These are phyloP conservation scores for Magallana angulata DNA, from an alignment of 1,140 invertebrate genomes.

Conservation along the genomic window DNA sequence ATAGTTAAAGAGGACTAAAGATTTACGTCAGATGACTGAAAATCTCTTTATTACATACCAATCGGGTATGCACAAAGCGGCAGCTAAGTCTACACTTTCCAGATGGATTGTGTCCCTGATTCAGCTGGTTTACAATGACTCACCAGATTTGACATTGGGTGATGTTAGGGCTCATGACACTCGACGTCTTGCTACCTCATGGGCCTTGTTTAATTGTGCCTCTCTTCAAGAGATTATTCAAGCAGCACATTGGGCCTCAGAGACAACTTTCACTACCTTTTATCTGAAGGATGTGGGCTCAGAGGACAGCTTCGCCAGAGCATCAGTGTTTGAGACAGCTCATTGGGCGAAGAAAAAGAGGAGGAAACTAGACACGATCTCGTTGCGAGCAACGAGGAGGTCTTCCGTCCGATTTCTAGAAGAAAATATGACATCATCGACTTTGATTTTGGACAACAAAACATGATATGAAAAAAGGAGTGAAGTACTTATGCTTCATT, in stretches of 20 bases:
- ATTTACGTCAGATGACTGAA: neutral
- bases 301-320: neutral
- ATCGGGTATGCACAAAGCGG: neutral
- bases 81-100: slow-evolving; percentile 1
- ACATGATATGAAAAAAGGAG: too few relatives aligned
- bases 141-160: neutral
- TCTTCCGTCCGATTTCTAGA: too few relatives aligned
- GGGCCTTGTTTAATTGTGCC: slow-evolving; percentile 18
- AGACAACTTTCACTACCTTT: neutral
- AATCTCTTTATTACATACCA: slow-evolving; percentile 26
- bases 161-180: slow-evolving; percentile 33
- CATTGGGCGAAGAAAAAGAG: neutral
- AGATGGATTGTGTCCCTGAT: slow-evolving; percentile 39
- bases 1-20: neutral
- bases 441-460: too few relatives aligned
- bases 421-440: too few relatives aligned
- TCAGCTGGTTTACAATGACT: neutral
- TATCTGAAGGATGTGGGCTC: slow-evolving; percentile 15
- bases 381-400: too few relatives aligned
- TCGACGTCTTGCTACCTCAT: neutral
- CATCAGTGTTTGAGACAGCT: neutral
- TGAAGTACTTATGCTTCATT: too few relatives aligned
- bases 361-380: too few relatives aligned
- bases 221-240: slow-evolving; percentile 23
- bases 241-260: neutral